Base-by-base conservation (phyloP, 2,797 vertebrate genomes). In the Poliocrania exsul region DNA sequence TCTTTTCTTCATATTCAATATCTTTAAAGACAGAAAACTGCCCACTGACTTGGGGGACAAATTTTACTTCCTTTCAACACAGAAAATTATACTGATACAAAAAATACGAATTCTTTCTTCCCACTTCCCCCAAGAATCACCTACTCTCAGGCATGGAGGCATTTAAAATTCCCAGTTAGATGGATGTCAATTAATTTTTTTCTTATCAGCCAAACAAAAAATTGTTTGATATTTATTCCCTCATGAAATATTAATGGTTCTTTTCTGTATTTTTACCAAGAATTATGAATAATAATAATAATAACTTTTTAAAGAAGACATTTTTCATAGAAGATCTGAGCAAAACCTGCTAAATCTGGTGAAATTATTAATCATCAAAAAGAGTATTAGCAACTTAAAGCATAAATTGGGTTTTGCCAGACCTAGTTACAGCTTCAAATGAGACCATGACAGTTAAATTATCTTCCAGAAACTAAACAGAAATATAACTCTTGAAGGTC, bases 341-440 rank as follows among this genome's bases (percentile, higher is more conserved):
- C 23, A 60, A 10, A 86, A 57, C 83, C 13, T 81, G 12, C 17
- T 74, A 49, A 73, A 65, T 42, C 13, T 40, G 13, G 10, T 71
- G 29, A 85, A 87, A 87, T 85, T 64, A 62, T 26, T 64, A 81
- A 56, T 17, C 5, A 33, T 53, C 26, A 35, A 46, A 87, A 37
- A 67, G 4, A 62, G 26, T 4, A 72, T 58, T 46, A 72, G 5
- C 17, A 65, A 37, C 13, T 17, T 62, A 53, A 72, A 71, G 3
- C 10, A 95, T 44, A 61, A 60, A 86, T 51, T 44, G 75, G 15
- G 40, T 92, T 90, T 86, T 96, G 5, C 16, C 66, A 70, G 7
- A 65, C 57, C 11, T 33, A 33, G 13, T 70, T 73, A 66, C 14
- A 56, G 31, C 24, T 12, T 35, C 25, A 54, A 3, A 62, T 84